These are phyloP conservation scores for Cyprinus carpio DNA, from an alignment of 2,113 vertebrate genomes.

Conservation along the genomic window DNA sequence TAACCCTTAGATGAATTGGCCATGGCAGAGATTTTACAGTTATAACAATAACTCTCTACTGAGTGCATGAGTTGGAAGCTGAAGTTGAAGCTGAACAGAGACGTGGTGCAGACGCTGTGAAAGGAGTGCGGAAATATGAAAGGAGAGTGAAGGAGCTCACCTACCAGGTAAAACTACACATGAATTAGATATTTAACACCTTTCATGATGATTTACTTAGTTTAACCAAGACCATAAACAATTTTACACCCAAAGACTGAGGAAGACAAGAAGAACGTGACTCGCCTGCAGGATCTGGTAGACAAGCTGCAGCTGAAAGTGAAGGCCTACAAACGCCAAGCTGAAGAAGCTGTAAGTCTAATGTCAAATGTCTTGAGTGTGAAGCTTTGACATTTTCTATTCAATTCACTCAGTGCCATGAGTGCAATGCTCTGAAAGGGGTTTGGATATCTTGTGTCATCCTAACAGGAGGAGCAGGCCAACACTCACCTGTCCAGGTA, in stretches of 20 bases:
- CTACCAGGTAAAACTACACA: constrained; percentile 43
- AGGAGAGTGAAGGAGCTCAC: constrained; percentile 49
- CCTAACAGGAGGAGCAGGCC: constrained; percentile 69
- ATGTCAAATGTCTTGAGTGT: neutral
- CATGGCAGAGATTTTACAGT: neutral
- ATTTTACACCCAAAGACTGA: constrained; percentile 6
- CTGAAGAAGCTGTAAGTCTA: too few species aligned
- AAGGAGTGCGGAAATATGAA: constrained; percentile 53
- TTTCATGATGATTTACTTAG: too few species aligned
- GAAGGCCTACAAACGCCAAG: too few species aligned
- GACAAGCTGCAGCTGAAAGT: too few species aligned
- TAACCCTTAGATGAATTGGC: neutral
- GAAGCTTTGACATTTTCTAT: neutral
- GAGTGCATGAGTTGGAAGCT: constrained; percentile 46
- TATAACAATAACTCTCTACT: neutral
- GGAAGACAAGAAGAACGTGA: too few species aligned
- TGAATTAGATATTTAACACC: neutral
- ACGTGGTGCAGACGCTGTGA: constrained; percentile 36
- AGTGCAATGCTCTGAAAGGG: neutral
- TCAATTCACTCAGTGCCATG: neutral
- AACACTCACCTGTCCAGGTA: constrained; percentile 69
- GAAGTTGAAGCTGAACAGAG: constrained; percentile 52
- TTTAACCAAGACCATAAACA: neutral
- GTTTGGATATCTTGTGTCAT: neutral
- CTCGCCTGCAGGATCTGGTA: too few species aligned